Conservation (phyloP, 2,113 vertebrate species). For the Macquaria ambigua region DNA sequence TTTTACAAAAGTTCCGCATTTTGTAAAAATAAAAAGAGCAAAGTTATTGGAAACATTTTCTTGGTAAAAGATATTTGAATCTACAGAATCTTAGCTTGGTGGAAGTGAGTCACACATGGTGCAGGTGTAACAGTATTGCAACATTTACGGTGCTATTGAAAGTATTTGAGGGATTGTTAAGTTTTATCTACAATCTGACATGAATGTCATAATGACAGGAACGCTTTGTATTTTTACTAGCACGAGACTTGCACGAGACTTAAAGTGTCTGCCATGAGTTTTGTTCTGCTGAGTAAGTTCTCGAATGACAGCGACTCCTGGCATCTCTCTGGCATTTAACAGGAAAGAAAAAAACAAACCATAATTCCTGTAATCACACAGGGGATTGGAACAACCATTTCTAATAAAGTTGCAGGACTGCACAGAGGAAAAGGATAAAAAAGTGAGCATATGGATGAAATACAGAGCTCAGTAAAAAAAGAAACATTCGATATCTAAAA, state of each 20-base stretch:
- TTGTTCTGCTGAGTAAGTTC: not conserved
- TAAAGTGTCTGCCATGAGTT: not conserved
- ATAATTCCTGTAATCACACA: not conserved
- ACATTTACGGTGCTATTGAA: not conserved
- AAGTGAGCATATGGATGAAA: accelerated
- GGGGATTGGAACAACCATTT: not conserved
- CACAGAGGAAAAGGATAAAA: not conserved
- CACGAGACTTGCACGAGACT: slow-evolving; percentile 19
- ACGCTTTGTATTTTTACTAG: slow-evolving; percentile 2
- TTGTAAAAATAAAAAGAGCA: not conserved
- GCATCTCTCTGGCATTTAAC: not conserved
- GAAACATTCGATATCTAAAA: not conserved
- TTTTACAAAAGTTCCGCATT: not conserved
- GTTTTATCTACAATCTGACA: not conserved
- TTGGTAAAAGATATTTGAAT: not conserved
- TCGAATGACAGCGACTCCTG: slow-evolving; percentile 33
- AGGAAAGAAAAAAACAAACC: not conserved
- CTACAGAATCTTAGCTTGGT: not conserved
- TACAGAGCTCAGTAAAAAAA: too few species aligned
- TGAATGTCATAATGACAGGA: not conserved
- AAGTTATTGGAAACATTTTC: not conserved
- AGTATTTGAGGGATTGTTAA: slow-evolving; percentile 5
- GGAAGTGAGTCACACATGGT: not conserved
- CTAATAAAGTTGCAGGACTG: not conserved
- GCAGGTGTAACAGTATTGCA: not conserved